Conservation (phyloP, 2,797 vertebrate genomes). For the Peromyscus eremicus region DNA sequence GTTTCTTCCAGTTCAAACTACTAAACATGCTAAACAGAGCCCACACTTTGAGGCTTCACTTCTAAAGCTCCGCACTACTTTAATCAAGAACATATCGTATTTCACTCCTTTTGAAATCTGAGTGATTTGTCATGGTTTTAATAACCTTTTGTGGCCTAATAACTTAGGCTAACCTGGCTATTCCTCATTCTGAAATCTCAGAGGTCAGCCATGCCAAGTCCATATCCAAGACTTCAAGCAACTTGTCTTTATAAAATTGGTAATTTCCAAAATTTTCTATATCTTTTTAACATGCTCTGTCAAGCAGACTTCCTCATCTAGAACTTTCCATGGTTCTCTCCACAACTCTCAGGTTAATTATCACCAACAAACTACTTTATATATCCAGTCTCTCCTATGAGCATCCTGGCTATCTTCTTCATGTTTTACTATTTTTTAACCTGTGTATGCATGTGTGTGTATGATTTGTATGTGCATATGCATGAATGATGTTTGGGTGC, state of each 20-base stretch:
- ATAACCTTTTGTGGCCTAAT: background rate
- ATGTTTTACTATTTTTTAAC: background rate
- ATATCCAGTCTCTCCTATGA: background rate
- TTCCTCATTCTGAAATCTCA: background rate
- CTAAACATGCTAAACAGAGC: no score
- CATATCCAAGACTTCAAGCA: background rate
- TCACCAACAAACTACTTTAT: background rate
- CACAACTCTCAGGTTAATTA: background rate
- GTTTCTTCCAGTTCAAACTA: background rate
- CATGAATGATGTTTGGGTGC: background rate
- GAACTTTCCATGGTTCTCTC: background rate
- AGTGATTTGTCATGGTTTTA: background rate
- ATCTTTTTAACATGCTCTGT: background rate
- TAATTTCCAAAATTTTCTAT: background rate
- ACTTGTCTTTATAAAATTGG: background rate
- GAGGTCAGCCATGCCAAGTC: background rate
- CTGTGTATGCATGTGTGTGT: background rate
- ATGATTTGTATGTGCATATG: no score
- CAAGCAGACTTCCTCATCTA: background rate
- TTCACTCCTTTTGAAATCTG: conserved; percentile 5
- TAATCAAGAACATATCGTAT: background rate
- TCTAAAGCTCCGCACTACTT: background rate
- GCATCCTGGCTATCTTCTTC: background rate
- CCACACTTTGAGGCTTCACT: background rate
- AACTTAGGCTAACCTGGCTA: background rate